Evolutionary conservation across 2,113 vertebrate genomes (phyloP).

Genomic region (Clupea harengus): DNA sequence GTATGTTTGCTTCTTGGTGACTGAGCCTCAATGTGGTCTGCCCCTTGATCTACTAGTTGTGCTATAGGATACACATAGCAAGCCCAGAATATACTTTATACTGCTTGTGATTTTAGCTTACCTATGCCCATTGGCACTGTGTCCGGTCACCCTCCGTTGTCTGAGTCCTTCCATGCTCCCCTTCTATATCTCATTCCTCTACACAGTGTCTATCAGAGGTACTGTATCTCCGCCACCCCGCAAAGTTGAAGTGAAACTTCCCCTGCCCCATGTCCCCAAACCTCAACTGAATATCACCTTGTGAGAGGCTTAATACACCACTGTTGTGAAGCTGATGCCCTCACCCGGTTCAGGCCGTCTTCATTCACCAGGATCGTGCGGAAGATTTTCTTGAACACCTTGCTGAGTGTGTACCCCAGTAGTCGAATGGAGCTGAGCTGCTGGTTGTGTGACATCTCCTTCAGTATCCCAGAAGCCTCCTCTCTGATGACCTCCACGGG

Average conservation of each 20-base stretch:
- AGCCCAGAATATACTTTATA: too few species aligned
- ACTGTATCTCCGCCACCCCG: too few species aligned
- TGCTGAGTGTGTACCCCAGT: constrained; percentile 82
- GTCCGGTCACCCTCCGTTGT: too few species aligned
- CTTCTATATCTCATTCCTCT: too few species aligned
- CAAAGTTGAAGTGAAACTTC: not conserved
- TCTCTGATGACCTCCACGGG: constrained; percentile 77
- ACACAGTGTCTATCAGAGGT: too few species aligned
- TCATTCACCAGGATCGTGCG: constrained; percentile 85
- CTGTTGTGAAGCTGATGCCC: constrained; percentile 46
- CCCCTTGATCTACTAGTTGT: too few species aligned
- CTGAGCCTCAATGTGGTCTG: too few species aligned
- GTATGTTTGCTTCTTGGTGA: too few species aligned
- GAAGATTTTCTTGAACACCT: constrained; percentile 89
- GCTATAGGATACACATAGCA: too few species aligned
- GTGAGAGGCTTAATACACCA: not conserved
- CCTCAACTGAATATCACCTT: not conserved
- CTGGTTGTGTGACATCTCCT: constrained; percentile 92
- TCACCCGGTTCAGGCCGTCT: constrained; percentile 88
- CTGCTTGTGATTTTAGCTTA: too few species aligned
- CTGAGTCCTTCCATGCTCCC: too few species aligned
- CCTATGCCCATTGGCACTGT: too few species aligned
- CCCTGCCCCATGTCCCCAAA: not conserved
- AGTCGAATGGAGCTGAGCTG: constrained; percentile 83
- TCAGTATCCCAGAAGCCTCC: constrained; percentile 77